phyloP scores from a whole-genome alignment of 2,797 vertebrate species.

The Pipistrellus nathusii region DNA sequence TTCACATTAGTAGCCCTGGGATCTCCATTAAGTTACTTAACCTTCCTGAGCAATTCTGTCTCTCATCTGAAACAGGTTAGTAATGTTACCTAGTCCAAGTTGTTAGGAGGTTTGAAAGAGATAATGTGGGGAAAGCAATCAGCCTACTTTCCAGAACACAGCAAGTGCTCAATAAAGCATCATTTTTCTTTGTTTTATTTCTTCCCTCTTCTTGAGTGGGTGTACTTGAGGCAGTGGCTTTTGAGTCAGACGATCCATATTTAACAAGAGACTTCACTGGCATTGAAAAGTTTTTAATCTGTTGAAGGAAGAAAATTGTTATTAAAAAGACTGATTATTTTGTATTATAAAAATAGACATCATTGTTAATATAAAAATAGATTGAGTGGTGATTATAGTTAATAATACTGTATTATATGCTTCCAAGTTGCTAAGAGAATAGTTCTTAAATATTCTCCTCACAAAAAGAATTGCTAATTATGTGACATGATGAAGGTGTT shows the following conservation, averaged over 20 bases:
- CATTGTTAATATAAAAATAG: slow-evolving; percentile 32
- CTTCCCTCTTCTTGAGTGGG: background rate
- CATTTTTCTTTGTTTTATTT: background rate
- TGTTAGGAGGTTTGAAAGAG: background rate
- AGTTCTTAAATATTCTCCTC: background rate
- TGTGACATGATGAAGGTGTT: background rate
- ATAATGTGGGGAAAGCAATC: background rate
- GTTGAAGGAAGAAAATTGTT: slow-evolving; percentile 52
- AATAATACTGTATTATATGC: background rate
- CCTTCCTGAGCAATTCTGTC: background rate
- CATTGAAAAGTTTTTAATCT: slow-evolving; percentile 24
- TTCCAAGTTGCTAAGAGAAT: background rate
- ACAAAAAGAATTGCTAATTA: background rate
- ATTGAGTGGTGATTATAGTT: background rate
- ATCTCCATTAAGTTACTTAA: background rate
- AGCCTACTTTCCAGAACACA: background rate
- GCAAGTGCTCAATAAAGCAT: background rate
- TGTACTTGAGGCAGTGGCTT: background rate
- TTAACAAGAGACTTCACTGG: slow-evolving; percentile 25
- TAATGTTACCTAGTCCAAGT: background rate
- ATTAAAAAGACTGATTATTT: slow-evolving; percentile 55
- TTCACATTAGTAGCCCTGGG: background rate
- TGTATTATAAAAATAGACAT: slow-evolving; percentile 15
- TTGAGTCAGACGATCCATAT: background rate
- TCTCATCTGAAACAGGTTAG: background rate